Conservation (phyloP, 2,888 invertebrate species). For the Andrena dorsata region DNA sequence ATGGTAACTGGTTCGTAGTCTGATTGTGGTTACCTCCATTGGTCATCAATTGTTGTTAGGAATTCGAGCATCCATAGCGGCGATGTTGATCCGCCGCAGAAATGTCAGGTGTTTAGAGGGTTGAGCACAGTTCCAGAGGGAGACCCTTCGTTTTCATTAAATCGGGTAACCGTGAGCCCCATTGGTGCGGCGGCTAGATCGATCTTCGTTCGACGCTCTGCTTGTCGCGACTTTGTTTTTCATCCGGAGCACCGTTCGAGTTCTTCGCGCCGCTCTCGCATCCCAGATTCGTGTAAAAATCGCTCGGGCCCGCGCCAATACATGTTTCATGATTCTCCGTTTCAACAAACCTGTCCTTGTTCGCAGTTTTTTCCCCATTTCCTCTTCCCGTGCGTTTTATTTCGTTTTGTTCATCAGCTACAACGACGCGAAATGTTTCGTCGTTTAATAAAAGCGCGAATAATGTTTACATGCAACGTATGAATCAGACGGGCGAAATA, state of each 20-base stretch:
- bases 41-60: no score
- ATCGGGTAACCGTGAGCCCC: background rate
- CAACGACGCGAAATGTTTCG: background rate
- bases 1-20: no score
- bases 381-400: background rate
- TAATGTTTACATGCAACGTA: slow-evolving; percentile 3
- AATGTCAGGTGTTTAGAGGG: no score
- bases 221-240: background rate
- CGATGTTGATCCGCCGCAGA: no score
- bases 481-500: background rate
- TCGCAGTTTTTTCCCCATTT: background rate
- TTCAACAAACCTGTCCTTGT: slow-evolving; percentile 3
- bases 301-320: background rate
- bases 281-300: background rate
- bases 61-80: no score
- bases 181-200: background rate
- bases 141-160: background rate
- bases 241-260: background rate
- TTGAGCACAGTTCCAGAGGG: background rate
- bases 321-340: background rate
- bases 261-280: background rate
- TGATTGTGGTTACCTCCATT: no score
- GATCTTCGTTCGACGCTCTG: background rate
- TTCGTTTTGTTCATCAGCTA: background rate
- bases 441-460: background rate